phyloP scores from a whole-genome alignment of 2,888 invertebrate genomes.

The Tenthredo scrophulariae region DNA sequence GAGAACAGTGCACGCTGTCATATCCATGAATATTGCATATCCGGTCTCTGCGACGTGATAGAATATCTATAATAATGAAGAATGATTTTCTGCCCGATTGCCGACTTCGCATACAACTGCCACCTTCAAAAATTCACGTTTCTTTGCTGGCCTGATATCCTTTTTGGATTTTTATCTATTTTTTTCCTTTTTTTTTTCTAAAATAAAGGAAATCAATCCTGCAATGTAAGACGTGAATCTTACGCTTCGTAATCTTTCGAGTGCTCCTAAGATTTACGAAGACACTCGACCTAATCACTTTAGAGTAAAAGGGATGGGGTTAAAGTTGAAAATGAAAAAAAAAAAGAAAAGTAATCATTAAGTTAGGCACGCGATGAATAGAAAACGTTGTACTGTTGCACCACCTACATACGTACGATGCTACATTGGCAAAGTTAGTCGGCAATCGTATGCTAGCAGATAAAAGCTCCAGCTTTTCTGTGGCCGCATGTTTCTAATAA shows the following conservation, averaged over 20 bases:
- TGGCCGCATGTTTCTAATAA: conserved; percentile 58
- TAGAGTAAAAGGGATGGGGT: not conserved
- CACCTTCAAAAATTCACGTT: not conserved
- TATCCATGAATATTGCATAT: conserved; percentile 14
- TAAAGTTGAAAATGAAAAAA: not conserved
- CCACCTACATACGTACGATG: not conserved
- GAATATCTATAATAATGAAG: not conserved
- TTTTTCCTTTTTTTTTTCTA: not conserved
- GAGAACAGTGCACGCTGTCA: not conserved
- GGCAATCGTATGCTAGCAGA: not conserved
- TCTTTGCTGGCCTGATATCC: conserved; percentile 13
- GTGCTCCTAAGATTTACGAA: conserved; percentile 4
- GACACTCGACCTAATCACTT: not conserved
- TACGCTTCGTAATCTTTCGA: not conserved
- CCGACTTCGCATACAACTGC: not conserved
- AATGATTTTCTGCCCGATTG: conserved; percentile 25
- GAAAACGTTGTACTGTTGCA: not conserved
- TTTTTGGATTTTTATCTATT: conserved; percentile 10
- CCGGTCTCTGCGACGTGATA: not conserved
- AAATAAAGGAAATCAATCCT: conserved; percentile 5
- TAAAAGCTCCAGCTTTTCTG: conserved; percentile 52
- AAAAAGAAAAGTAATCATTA: not conserved
- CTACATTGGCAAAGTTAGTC: conserved; percentile 24
- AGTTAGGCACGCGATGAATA: conserved; percentile 14
- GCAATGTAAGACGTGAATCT: not conserved